Evolutionary conservation across 2,888 invertebrate genomes (phyloP).

Genomic region (Brachyptera risi): DNA sequence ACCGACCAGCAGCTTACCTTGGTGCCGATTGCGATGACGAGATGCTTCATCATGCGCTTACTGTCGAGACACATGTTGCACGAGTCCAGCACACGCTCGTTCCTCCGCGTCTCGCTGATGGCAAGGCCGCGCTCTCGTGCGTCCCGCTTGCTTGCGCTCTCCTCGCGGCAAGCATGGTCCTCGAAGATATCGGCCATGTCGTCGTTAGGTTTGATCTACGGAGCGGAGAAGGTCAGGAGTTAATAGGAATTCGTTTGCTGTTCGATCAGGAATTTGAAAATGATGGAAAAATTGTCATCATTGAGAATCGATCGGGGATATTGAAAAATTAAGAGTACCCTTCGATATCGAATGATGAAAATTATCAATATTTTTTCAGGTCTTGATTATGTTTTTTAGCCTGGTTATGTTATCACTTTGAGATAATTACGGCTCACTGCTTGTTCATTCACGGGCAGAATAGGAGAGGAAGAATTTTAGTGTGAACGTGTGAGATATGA

Average conservation of each 20-base stretch:
- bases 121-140: constrained; percentile 61
- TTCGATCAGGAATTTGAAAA: too few species aligned
- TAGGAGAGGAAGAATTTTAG: too few species aligned
- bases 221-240: too few species aligned
- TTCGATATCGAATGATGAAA: too few species aligned
- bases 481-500: too few species aligned
- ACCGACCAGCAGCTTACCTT: too few species aligned
- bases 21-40: constrained; percentile 74
- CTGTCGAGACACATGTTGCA: constrained; percentile 84
- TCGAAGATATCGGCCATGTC: constrained; percentile 84
- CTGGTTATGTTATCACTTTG: too few species aligned
- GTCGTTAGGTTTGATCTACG: constrained; percentile 38
- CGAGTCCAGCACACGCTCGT: constrained; percentile 67
- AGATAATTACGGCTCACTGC: too few species aligned
- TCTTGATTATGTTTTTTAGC: too few species aligned
- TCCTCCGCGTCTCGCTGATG: constrained; percentile 66
- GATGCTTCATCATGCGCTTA: constrained; percentile 72
- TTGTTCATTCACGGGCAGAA: too few species aligned
- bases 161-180: constrained; percentile 66
- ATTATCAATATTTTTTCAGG: too few species aligned
- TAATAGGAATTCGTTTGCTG: too few species aligned
- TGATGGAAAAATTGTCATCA: constrained; percentile 26
- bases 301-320: constrained; percentile 13
- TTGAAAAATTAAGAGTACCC: constrained; percentile 8
- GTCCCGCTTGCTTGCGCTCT: constrained; percentile 57